Conservation (phyloP, 2,888 invertebrate species). For the Callinectes sapidus region DNA sequence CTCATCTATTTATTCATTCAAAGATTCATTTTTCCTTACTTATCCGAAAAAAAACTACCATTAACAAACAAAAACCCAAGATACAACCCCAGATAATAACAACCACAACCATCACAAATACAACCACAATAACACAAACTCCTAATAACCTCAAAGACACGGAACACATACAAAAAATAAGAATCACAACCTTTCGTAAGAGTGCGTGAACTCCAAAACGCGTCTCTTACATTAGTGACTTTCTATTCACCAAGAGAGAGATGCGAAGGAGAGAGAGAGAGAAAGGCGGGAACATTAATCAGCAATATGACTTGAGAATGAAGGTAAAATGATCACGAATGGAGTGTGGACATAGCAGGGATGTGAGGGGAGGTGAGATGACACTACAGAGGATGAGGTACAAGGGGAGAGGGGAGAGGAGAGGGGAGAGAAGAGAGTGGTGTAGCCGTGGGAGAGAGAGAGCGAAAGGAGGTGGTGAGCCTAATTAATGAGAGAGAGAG, state of each 20-base stretch:
- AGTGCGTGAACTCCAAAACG: not conserved
- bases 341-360: not conserved
- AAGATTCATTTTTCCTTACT: too few species aligned
- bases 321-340: not conserved
- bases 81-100: too few species aligned
- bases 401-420: not conserved
- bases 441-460: not conserved
- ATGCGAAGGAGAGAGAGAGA: not conserved
- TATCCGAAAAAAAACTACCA: too few species aligned
- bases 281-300: not conserved
- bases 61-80: too few species aligned
- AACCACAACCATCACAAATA: too few species aligned
- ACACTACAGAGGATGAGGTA: not conserved
- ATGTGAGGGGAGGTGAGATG: not conserved
- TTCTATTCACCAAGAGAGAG: not conserved
- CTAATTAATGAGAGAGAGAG: conserved; percentile 25
- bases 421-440: not conserved
- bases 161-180: too few species aligned
- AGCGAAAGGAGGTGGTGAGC: not conserved
- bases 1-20: too few species aligned
- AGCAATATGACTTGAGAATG: not conserved
- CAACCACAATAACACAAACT: too few species aligned
- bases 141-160: too few species aligned
- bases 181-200: too few species aligned
- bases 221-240: not conserved